Evolutionary conservation across 2,113 vertebrate genomes (phyloP).

Genomic region (Mugil cephalus): DNA sequence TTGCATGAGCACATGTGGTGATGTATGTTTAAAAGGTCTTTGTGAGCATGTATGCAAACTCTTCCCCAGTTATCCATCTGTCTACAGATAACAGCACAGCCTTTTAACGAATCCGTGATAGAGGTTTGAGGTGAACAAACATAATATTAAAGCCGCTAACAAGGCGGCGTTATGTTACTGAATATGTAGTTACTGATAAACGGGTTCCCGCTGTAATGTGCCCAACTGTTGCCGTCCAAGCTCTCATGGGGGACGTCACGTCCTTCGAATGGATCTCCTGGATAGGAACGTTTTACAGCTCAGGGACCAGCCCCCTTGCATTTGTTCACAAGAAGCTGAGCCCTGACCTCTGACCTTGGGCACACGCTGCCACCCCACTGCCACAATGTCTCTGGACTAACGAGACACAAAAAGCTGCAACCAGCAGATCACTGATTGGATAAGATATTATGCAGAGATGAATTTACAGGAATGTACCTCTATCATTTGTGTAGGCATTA

Average conservation of each 20-base stretch:
- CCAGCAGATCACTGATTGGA: background rate
- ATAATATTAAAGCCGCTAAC: too few species aligned
- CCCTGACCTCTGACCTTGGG: constrained; percentile 66
- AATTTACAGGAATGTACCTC: background rate
- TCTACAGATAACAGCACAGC: too few species aligned
- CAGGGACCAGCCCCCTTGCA: constrained; percentile 24
- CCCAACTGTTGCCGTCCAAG: background rate
- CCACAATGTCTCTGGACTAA: constrained; percentile 36
- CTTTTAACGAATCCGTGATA: too few species aligned
- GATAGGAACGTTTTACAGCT: constrained; percentile 40
- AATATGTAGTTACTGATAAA: background rate
- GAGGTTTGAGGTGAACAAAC: too few species aligned
- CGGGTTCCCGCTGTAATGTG: background rate
- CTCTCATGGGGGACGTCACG: constrained; percentile 15
- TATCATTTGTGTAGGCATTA: background rate
- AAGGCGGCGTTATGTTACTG: too few species aligned
- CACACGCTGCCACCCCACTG: constrained; percentile 33
- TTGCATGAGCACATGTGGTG: background rate
- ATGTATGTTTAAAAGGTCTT: background rate
- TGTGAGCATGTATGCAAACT: background rate
- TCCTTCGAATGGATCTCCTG: constrained; percentile 3
- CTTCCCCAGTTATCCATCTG: too few species aligned
- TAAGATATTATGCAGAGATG: too few species aligned
- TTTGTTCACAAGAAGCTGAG: constrained; percentile 42
- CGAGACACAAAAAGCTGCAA: constrained; percentile 7